Evolutionary conservation across 2,113 vertebrate genomes (phyloP).

Genomic region (Neogobius melanostomus): DNA sequence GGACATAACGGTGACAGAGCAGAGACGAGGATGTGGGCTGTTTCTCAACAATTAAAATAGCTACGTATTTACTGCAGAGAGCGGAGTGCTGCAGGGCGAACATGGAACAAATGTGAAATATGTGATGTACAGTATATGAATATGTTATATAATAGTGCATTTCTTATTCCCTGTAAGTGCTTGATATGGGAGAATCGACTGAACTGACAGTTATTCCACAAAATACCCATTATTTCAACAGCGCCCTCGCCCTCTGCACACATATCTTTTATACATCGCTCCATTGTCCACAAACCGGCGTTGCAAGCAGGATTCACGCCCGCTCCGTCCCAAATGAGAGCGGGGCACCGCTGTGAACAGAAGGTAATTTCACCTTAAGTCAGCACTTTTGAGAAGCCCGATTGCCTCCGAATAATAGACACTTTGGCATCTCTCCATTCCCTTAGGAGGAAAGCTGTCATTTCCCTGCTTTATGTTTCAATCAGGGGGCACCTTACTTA

Average conservation of each 20-base stretch:
- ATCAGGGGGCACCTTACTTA: neutral
- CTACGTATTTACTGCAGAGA: no score
- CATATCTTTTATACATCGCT: neutral
- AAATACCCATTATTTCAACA: neutral
- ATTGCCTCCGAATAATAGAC: slow-evolving; percentile 30
- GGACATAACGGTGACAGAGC: no score
- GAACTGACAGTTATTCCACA: neutral
- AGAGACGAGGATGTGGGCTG: no score
- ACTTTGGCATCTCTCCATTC: slow-evolving; percentile 21
- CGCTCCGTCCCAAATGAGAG: slow-evolving; percentile 7
- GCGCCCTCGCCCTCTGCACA: neutral
- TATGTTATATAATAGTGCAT: no score
- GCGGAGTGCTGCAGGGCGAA: no score
- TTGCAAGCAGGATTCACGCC: neutral
- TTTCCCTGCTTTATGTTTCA: slow-evolving; percentile 2
- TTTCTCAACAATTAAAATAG: no score
- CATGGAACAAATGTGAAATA: no score
- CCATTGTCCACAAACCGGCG: slow-evolving; percentile 10
- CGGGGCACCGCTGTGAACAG: slow-evolving; percentile 15
- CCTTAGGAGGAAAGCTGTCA: slow-evolving; percentile 23
- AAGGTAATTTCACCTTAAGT: slow-evolving; percentile 45
- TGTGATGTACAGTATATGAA: no score
- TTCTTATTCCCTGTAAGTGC: no score
- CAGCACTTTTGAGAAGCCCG: slow-evolving; percentile 54
- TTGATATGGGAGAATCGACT: no score